phyloP scores from a whole-genome alignment of 2,888 invertebrate genomes.

The Graphium colonna region DNA sequence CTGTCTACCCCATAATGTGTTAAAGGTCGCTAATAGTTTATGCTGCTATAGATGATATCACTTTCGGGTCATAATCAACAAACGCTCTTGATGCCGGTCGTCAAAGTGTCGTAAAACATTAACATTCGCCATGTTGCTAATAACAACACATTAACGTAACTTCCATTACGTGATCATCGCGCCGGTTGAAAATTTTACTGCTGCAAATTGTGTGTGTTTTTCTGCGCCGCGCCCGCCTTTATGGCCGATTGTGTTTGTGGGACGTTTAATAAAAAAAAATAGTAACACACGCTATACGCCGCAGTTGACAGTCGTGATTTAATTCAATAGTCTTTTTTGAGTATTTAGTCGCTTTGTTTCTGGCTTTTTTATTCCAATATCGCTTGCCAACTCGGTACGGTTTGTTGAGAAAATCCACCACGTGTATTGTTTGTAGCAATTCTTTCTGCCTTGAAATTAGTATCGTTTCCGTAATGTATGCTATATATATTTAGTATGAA shows the following conservation, averaged over 20 bases:
- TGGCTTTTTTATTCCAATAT: too few species aligned
- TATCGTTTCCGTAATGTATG: too few species aligned
- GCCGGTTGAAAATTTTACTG: slow-evolving; percentile 4
- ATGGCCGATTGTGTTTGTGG: slow-evolving; percentile 15
- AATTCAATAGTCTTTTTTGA: not conserved
- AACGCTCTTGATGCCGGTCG: slow-evolving; percentile 5
- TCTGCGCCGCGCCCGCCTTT: slow-evolving; percentile 1
- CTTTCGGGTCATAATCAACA: slow-evolving; percentile 7
- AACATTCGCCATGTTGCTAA: slow-evolving; percentile 16
- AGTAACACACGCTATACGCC: not conserved
- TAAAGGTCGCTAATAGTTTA: not conserved
- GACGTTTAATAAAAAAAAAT: not conserved
- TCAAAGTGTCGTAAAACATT: slow-evolving; percentile 15
- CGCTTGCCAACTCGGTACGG: too few species aligned
- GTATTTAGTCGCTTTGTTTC: too few species aligned
- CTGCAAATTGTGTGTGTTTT: slow-evolving; percentile 8
- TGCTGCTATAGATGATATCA: slow-evolving; percentile 11
- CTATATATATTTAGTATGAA: too few species aligned
- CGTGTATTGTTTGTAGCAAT: not conserved
- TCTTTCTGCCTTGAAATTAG: too few species aligned
- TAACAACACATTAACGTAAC: slow-evolving; percentile 20
- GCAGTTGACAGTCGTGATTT: not conserved
- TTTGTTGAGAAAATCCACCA: too few species aligned
- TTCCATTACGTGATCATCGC: slow-evolving; percentile 16
- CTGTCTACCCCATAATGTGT: not conserved